Percentiles rank a stretch among this genome's conserved stretches.
phyloP scores from a whole-genome alignment of 2,888 invertebrate genomes.

The Euplagia quadripunctaria region DNA sequence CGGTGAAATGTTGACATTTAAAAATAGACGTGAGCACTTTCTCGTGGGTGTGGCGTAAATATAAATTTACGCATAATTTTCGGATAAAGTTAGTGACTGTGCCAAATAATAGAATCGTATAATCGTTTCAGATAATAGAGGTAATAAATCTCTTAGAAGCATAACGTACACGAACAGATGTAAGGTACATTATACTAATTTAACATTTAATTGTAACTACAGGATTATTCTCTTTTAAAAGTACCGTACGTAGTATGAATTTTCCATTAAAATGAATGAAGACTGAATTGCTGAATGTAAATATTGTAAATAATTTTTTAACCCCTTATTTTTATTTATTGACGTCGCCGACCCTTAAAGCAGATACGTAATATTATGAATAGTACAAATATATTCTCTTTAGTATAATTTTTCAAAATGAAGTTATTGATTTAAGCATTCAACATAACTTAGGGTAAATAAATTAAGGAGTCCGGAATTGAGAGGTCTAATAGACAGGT shows the following conservation, averaged over 20 bases:
- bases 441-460: conserved; percentile 36
- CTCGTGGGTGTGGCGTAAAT: conserved; percentile 35
- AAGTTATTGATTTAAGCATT: conserved; percentile 48
- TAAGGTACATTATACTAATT: conserved; percentile 1
- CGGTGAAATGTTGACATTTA: conserved; percentile 37
- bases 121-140: conserved; percentile 14
- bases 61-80: conserved; percentile 31
- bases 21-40: conserved; percentile 42
- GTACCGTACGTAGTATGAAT: conserved; percentile 23
- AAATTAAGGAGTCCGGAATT: conserved; percentile 41
- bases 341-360: conserved; percentile 39
- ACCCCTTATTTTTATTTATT: conserved; percentile 52
- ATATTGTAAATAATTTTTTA: conserved; percentile 51
- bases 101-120: conserved; percentile 44
- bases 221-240: conserved; percentile 13
- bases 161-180: neutral
- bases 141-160: conserved; percentile 11
- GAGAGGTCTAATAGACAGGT: conserved; percentile 30
- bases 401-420: conserved; percentile 47
- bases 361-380: conserved; percentile 59
- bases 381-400: conserved; percentile 69
- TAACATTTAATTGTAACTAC: neutral
- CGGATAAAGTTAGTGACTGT: conserved; percentile 32
- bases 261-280: conserved; percentile 50
- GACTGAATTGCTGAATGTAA: conserved; percentile 54